A percentile compares a stretch with the other conserved stretches of the same genome.
Evolutionary conservation across 2,888 invertebrate species (phyloP).

Genomic region (Lepidonotus clava): DNA sequence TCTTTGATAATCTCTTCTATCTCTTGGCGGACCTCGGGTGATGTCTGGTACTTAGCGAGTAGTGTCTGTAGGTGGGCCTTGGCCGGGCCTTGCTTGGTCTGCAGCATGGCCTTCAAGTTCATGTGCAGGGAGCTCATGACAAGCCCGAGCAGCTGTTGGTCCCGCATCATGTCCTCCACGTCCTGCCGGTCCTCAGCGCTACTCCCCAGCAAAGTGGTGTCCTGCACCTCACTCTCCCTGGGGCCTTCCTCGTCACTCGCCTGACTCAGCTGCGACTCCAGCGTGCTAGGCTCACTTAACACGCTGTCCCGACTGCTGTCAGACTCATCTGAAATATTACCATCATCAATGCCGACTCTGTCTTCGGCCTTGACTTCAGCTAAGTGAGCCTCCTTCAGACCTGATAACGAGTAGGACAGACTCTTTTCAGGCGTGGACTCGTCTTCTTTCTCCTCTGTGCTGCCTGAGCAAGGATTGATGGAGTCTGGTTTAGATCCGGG

Average conservation of each 20-base stretch:
- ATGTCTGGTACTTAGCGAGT: neutral
- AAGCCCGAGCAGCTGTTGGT: neutral
- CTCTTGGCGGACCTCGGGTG: slow-evolving; percentile 1
- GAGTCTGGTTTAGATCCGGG: no score
- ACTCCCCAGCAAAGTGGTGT: neutral
- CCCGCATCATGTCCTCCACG: slow-evolving; percentile 11
- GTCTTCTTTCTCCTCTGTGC: neutral
- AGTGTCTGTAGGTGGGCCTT: slow-evolving; percentile 28
- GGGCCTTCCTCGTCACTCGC: no score
- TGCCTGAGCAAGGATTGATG: no score
- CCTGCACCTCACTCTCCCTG: no score
- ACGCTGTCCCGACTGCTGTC: neutral
- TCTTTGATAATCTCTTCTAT: slow-evolving; percentile 47
- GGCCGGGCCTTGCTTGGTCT: slow-evolving; percentile 30
- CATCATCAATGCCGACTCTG: neutral
- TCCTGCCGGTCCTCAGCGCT: neutral
- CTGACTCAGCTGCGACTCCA: neutral
- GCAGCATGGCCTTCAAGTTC: slow-evolving; percentile 27
- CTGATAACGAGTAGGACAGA: no score
- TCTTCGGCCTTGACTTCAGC: neutral
- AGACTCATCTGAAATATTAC: slow-evolving; percentile 1
- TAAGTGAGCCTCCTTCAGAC: no score
- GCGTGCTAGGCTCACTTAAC: neutral
- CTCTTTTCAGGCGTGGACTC: neutral
- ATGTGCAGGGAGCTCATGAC: neutral